phyloP scores from a whole-genome alignment of 2,113 vertebrate species.

The mouse (Mus musculus) region DNA sequence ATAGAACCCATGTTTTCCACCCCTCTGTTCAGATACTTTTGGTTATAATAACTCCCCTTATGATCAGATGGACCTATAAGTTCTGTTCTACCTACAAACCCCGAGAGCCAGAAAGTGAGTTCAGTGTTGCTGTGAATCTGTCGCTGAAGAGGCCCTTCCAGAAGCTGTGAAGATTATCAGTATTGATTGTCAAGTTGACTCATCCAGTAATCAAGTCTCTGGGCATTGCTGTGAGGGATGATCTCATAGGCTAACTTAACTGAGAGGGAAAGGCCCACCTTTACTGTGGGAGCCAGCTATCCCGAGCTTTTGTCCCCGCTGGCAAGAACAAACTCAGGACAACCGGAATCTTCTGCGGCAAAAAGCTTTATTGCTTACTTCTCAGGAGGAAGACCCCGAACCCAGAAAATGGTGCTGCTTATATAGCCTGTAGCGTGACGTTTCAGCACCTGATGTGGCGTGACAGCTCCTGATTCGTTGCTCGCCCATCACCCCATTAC shows the following conservation, averaged over 20 bases:
- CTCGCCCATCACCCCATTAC: too few species aligned
- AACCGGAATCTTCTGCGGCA: too few species aligned
- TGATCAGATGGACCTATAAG: background rate
- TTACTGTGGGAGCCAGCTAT: background rate
- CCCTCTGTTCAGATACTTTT: background rate
- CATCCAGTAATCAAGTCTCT: background rate
- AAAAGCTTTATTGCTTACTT: too few species aligned
- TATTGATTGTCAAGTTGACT: background rate
- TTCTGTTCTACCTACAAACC: background rate
- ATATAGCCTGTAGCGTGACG: too few species aligned
- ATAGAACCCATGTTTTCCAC: background rate
- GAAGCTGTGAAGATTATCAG: background rate
- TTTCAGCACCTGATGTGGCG: too few species aligned
- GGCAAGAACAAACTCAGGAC: too few species aligned
- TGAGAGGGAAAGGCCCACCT: background rate
- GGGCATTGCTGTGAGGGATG: background rate
- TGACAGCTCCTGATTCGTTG: too few species aligned
- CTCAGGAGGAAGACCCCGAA: too few species aligned
- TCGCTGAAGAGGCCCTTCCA: background rate
- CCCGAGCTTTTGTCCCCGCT: too few species aligned
- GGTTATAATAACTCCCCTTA: background rate
- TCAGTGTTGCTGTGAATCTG: background rate
- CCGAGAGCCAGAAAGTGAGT: background rate
- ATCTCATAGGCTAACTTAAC: background rate
- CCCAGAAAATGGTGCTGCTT: too few species aligned